Conservation (phyloP, 2,113 vertebrate species). For the Narcine bancroftii region DNA sequence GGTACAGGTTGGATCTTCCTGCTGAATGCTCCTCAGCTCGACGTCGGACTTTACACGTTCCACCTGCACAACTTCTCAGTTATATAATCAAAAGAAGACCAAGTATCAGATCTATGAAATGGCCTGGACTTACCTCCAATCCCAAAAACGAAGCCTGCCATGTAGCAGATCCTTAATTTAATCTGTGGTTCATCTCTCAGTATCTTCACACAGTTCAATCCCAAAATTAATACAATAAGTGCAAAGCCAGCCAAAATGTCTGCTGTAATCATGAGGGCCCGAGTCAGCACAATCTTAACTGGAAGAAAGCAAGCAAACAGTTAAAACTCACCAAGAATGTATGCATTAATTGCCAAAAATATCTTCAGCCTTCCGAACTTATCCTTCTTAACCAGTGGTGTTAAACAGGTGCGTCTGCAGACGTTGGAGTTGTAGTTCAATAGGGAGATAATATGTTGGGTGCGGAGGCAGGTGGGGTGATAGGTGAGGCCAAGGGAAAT, state of each 20-base stretch:
- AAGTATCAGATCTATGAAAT: background rate
- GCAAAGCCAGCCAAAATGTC: constrained; percentile 55
- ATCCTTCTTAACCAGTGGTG: too few species aligned
- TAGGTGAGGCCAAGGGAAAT: too few species aligned
- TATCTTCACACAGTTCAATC: constrained; percentile 52
- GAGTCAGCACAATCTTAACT: constrained; percentile 57
- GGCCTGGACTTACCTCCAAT: constrained; percentile 45
- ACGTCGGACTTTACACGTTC: background rate
- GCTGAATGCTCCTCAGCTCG: background rate
- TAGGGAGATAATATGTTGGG: too few species aligned
- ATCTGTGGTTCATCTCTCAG: constrained; percentile 49
- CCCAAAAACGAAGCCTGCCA: constrained; percentile 46
- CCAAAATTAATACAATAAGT: constrained; percentile 46
- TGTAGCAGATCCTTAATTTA: constrained; percentile 51
- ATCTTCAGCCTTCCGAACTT: background rate
- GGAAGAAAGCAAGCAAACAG: background rate
- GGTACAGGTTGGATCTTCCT: background rate
- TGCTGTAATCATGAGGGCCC: constrained; percentile 53
- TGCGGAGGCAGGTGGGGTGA: too few species aligned
- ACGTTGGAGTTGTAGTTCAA: too few species aligned
- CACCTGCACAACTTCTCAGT: background rate
- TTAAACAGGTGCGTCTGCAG: too few species aligned
- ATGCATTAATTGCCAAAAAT: background rate
- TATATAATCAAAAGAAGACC: background rate
- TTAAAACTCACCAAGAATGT: background rate